phyloP scores from a whole-genome alignment of 92 coral and sea anemone genomes.

The Pocillopora grandis region DNA sequence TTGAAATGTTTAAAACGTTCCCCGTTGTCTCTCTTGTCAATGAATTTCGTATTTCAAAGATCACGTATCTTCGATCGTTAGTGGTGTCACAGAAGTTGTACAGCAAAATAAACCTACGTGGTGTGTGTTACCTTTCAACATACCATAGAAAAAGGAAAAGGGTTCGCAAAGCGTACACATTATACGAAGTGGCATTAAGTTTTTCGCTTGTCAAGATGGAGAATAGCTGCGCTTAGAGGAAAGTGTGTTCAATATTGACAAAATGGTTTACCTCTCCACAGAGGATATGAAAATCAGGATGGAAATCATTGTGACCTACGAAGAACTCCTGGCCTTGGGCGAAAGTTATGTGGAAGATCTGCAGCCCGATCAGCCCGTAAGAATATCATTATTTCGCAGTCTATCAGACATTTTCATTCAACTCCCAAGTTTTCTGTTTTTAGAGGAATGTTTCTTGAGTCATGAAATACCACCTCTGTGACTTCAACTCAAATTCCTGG shows the following conservation, averaged over 20 bases:
- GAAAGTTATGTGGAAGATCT: conserved; percentile 51
- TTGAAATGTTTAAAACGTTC: too few relatives aligned
- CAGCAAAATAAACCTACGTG: too few relatives aligned
- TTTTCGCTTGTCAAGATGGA: not conserved
- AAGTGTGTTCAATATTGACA: not conserved
- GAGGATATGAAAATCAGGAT: conserved; percentile 69
- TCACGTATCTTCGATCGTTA: too few relatives aligned
- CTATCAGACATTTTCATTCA: not conserved
- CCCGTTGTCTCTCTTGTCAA: too few relatives aligned
- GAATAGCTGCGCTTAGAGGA: not conserved
- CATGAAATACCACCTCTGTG: too few relatives aligned
- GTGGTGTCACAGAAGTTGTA: too few relatives aligned
- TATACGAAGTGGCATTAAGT: not conserved
- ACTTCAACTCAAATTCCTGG: too few relatives aligned
- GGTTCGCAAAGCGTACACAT: too few relatives aligned
- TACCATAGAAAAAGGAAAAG: too few relatives aligned
- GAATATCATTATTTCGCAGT: not conserved
- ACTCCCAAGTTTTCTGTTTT: not conserved
- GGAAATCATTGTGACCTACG: conserved; percentile 60
- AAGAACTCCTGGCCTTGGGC: conserved; percentile 62
- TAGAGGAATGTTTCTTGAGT: too few relatives aligned
- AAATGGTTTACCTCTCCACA: conserved; percentile 18
- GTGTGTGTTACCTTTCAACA: too few relatives aligned
- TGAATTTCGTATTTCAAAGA: too few relatives aligned
- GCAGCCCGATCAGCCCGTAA: conserved; percentile 56